Evolutionary conservation across 2,797 vertebrate species (phyloP).

Genomic region (Scomberomorus guttatus): DNA sequence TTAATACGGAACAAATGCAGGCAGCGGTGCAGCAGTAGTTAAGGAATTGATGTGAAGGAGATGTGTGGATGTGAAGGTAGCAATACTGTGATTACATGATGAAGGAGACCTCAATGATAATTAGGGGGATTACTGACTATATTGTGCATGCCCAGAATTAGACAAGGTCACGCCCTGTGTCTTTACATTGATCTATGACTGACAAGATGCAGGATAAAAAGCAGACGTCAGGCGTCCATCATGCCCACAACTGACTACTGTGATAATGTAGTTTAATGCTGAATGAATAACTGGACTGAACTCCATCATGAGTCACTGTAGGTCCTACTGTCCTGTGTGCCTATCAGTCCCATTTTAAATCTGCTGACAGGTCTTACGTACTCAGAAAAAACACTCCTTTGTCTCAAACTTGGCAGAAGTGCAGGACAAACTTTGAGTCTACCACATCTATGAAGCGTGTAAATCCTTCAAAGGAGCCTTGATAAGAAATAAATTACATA

Average conservation of each 20-base stretch:
- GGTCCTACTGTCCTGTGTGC: conserved; percentile 27
- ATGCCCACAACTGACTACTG: neutral
- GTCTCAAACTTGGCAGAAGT: conserved; percentile 67
- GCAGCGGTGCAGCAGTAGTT: conserved; percentile 18
- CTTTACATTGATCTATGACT: conserved; percentile 17
- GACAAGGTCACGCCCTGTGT: conserved; percentile 31
- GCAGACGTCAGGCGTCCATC: conserved; percentile 29
- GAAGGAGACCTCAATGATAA: conserved; percentile 46
- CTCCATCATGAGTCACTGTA: conserved; percentile 24
- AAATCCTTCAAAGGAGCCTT: conserved; percentile 71
- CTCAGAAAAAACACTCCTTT: conserved; percentile 57
- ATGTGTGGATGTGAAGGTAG: conserved; percentile 27
- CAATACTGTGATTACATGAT: conserved; percentile 38
- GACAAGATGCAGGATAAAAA: conserved; percentile 34
- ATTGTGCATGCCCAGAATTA: conserved; percentile 23
- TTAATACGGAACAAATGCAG: conserved; percentile 32
- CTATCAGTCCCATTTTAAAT: conserved; percentile 55
- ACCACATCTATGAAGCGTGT: conserved; percentile 59
- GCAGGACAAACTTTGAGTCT: conserved; percentile 62
- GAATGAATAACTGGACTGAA: conserved; percentile 45
- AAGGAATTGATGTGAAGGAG: conserved; percentile 26
- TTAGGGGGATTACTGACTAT: conserved; percentile 44
- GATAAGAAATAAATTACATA: conserved; percentile 77
- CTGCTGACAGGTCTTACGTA: conserved; percentile 64
- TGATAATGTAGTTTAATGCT: conserved; percentile 36